Conservation (phyloP, 2,113 vertebrate genomes). For the Atlantisia rogersi region DNA sequence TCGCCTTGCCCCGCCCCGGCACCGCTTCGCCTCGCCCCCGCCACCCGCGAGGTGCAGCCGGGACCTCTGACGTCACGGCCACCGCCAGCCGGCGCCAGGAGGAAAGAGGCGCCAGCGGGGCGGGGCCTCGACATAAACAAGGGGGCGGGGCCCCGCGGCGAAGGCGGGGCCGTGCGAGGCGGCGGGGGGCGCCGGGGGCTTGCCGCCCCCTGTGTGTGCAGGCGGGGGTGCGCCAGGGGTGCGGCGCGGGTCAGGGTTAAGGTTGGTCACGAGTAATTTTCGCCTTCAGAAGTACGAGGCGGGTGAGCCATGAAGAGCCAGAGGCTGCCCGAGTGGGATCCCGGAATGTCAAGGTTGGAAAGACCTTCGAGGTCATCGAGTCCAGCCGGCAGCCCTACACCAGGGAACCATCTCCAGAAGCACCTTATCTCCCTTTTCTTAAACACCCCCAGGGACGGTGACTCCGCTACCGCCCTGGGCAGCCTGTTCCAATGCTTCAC, state of each 20-base stretch:
- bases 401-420: no score
- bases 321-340: neutral
- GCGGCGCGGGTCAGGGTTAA: neutral
- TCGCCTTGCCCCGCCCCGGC: neutral
- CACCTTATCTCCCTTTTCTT: no score
- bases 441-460: no score
- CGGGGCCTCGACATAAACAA: neutral
- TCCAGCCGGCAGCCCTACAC: no score
- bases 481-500: no score
- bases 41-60: neutral
- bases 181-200: neutral
- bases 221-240: neutral
- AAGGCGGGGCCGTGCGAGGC: neutral
- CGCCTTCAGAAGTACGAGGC: fast-evolving
- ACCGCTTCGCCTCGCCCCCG: neutral
- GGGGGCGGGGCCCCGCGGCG: neutral
- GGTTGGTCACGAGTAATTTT: no score
- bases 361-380: no score
- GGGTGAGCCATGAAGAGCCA: fast-evolving
- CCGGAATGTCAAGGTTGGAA: no score
- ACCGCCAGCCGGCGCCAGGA: neutral
- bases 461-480: no score
- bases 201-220: no score
- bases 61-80: neutral
- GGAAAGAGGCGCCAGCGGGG: neutral